Base-by-base conservation (phyloP, 2,888 invertebrate genomes). In the Macaria liturata region DNA sequence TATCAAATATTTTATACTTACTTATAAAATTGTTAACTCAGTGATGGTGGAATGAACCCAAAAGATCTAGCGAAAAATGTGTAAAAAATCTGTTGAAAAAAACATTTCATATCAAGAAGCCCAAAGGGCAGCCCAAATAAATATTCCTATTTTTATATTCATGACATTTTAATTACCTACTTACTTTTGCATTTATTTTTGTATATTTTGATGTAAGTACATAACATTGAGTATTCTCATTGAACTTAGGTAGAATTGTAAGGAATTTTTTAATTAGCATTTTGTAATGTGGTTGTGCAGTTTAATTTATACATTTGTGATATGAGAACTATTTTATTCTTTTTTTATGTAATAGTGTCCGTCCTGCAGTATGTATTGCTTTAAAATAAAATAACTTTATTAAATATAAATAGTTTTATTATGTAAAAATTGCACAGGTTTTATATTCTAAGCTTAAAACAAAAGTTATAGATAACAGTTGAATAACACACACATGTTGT, bases 341-440 rank as follows among this genome's bases (percentile, higher is more conserved):
- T 55, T 20, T 20, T 20, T 20, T 20, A 20, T 9, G 9, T 32
- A 9, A 32, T 53, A 46, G 40, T 45, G 43, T 46, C 58, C 49
- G 42, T 49, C 53, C 57, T 46, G 9, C 42, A 42, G 7, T 8
- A 42, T 42, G 42, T 42, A 9, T 42, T 42, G 34, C 5, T 42
- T 3, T 42, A 42, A 32, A 46, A 32, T 46, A 30, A 32, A 46
- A 32, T 7, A 9, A 46, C 32, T 46, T 9, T 3, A 32, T 34
- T 37, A 34, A 45, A 51, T 4, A 46, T 39, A 9, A 20, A 51
- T 3, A n/a, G 42, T 42, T 42, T 42, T 42, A 42, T 42, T 42
- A 54, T 52, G 48, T 58, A 58, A 32, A 39, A 53, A 58, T 49
- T 58, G 53, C 53, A 53, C 46, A 39, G 8, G 46, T 49, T 49